Evolutionary conservation across 35 echinoderm and acorn worm species (phyloP), one percentile per base, ranked within the genome.

Genomic region (Anneissia japonica): DNA sequence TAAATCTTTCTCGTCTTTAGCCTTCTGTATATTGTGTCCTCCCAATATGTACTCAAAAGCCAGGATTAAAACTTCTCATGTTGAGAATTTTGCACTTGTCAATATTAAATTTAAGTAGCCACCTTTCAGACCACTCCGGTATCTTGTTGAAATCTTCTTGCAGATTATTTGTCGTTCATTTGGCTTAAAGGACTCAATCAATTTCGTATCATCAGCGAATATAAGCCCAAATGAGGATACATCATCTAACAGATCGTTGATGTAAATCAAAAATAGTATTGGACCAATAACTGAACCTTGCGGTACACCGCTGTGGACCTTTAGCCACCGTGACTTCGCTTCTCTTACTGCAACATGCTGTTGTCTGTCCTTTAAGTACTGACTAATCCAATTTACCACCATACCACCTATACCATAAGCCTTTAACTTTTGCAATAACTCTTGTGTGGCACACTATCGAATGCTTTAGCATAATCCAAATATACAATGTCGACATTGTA

Each of bases 131-230:
- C 85, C 84, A 86, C 3, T 28, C 77, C 16, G 56, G 34, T 1
- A 76, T n/a, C 34, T 75, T 38, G 29, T 75, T 34, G 23, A 86
- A 37, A 30, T 76, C 73, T 16, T 76, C n/a, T 31, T 86, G 84
- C 3, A 86, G 5, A 43, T 43, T 6, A 9, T 79, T 77, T 0
- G 74, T 26, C 0, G 29, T 6, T 39, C 32, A 17, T 30, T 23
- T 56, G 85, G 12, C 1, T 39, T 19, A 30, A 87, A 39, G 12
- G 34, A 14, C 31, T 39, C 39, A 26, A 79, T 77, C 1, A 87
- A 77, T 77, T 77, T 87, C 13, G 85, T 87, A 39, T 87, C 75
- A 79, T 87, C 85, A 38, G 85, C 74, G 45, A 79, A 87, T 74
- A 86, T 86, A n/a, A n/a, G n/a, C n/a, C n/a, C n/a, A n/a, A n/a